Percentiles rank a stretch among this genome's conserved stretches.
These are phyloP conservation scores for Saturnia japonica DNA, from an alignment of 2,888 invertebrate species.

Conservation along the genomic window DNA sequence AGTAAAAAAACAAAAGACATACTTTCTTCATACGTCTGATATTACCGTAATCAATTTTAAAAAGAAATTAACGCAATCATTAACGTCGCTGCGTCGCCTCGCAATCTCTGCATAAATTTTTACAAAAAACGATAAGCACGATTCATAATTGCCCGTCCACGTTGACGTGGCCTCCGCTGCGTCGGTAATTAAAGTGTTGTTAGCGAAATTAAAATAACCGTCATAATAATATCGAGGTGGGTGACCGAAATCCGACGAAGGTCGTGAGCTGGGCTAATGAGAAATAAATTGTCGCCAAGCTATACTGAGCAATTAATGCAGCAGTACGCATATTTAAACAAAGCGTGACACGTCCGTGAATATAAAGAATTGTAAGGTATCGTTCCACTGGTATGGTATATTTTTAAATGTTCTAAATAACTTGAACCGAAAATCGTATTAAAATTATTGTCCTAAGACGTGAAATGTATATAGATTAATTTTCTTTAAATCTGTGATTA, in stretches of 20 bases:
- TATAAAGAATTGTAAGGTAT: constrained; percentile 51
- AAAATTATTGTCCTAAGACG: no score
- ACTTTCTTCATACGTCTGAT: not conserved
- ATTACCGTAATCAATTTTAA: constrained; percentile 12
- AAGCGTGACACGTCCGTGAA: constrained; percentile 61
- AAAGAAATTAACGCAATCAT: constrained; percentile 9
- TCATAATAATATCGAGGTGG: constrained; percentile 57
- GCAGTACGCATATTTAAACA: constrained; percentile 63
- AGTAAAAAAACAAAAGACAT: not conserved
- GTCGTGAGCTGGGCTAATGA: constrained; percentile 64
- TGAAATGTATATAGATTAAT: no score
- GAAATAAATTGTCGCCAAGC: constrained; percentile 79
- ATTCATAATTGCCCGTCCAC: constrained; percentile 40
- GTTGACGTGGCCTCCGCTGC: constrained; percentile 49
- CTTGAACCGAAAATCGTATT: not conserved
- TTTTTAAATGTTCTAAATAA: not conserved
- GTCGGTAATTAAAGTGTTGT: constrained; percentile 77
- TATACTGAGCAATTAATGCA: constrained; percentile 71
- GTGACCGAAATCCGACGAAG: constrained; percentile 72
- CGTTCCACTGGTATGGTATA: constrained; percentile 28
- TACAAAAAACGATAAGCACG: constrained; percentile 21
- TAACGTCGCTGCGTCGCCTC: constrained; percentile 17
- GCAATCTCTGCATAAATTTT: constrained; percentile 20
- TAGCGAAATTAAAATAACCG: constrained; percentile 79
- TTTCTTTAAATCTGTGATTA: no score